A percentile compares a stretch with the other conserved stretches of the same genome.
phyloP scores from a whole-genome alignment of 1,140 invertebrate genomes.

The Yoshiicerus persimilis region DNA sequence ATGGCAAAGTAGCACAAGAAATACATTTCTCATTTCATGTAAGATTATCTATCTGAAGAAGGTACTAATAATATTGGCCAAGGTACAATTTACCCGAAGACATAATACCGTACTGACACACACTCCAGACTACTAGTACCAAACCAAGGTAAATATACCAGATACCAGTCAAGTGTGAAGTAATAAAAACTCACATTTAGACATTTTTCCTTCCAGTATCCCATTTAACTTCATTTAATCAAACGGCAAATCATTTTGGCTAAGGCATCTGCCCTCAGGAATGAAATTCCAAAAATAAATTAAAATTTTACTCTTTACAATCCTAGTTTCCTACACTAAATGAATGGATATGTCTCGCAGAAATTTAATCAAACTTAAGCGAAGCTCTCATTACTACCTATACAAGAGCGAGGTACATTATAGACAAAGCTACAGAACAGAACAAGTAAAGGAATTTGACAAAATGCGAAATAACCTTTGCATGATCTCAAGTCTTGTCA shows the following conservation, averaged over 20 bases:
- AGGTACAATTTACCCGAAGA: background rate
- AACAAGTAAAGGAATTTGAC: background rate
- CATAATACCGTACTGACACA: too few species aligned
- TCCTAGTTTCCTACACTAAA: background rate
- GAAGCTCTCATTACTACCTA: background rate
- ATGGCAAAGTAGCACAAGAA: background rate
- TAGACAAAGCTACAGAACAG: background rate
- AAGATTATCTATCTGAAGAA: background rate
- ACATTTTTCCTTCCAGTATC: background rate
- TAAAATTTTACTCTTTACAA: background rate
- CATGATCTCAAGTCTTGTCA: background rate
- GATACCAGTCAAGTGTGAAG: background rate
- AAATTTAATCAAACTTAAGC: background rate
- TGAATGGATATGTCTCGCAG: background rate
- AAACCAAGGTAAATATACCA: background rate
- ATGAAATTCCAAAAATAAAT: background rate
- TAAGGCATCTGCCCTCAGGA: background rate
- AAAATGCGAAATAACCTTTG: background rate
- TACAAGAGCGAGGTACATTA: background rate
- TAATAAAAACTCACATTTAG: conserved; percentile 15
- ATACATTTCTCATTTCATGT: background rate
- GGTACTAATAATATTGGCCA: background rate
- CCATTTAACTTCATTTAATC: conserved; percentile 11
- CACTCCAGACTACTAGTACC: too few species aligned
- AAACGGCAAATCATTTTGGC: background rate